phyloP scores from a whole-genome alignment of 2,113 vertebrate genomes.

The Callospermophilus lateralis region DNA sequence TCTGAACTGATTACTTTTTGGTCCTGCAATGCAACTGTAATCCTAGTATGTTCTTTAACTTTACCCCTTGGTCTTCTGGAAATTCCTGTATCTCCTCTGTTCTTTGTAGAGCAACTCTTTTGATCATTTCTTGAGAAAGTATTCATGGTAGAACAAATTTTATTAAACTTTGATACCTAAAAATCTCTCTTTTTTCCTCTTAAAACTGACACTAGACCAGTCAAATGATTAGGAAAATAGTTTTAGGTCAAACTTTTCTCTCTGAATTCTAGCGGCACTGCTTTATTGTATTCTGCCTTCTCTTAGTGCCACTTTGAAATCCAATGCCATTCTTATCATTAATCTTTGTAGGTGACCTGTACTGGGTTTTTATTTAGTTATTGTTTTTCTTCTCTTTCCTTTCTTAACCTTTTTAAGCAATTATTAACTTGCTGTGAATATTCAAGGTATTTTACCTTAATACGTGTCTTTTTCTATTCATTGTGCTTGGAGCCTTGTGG shows the following conservation, averaged over 20 bases:
- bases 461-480: background rate
- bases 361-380: background rate
- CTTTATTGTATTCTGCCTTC: background rate
- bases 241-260: background rate
- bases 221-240: background rate
- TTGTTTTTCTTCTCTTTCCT: background rate
- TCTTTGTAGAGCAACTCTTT: background rate
- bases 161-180: background rate
- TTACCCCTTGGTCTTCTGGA: background rate
- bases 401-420: background rate
- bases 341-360: background rate
- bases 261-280: background rate
- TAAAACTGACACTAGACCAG: background rate
- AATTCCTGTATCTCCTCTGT: background rate
- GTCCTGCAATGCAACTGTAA: background rate
- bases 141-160: background rate
- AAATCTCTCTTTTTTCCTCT: background rate
- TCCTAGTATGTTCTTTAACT: background rate
- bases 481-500: background rate
- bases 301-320: background rate
- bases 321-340: background rate
- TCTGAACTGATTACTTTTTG: background rate
- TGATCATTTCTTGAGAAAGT: slow-evolving; percentile 40
- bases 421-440: background rate
- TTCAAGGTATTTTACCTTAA: background rate